Percentiles rank a stretch among this genome's conserved stretches.
Conservation (phyloP, 2,113 vertebrate species). For the Loxodonta africana region DNA sequence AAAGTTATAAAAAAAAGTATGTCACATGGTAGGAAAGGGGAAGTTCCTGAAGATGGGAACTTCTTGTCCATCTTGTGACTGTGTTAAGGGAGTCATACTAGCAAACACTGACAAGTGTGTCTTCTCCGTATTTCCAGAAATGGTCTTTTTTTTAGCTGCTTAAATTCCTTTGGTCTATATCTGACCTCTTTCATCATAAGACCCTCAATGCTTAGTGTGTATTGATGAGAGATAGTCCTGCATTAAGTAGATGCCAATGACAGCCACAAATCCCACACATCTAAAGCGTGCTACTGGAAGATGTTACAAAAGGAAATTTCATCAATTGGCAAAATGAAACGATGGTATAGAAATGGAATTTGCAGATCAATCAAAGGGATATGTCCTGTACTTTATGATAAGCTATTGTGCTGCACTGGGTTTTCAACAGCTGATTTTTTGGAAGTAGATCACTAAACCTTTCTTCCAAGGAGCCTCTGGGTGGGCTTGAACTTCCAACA, state of each 20-base stretch:
- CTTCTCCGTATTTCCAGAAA: background rate
- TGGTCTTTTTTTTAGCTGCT: background rate
- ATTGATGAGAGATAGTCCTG: background rate
- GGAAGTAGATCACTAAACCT: too few relatives aligned
- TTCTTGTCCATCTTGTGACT: background rate
- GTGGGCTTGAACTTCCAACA: too few relatives aligned
- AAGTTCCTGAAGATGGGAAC: background rate
- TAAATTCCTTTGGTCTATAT: background rate
- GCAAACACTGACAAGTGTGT: background rate
- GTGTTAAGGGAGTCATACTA: background rate
- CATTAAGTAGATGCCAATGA: background rate
- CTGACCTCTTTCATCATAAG: background rate
- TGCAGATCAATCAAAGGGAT: background rate
- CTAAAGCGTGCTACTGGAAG: background rate
- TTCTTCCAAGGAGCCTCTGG: too few relatives aligned
- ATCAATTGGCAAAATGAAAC: background rate
- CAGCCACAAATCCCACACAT: background rate
- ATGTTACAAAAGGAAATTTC: background rate
- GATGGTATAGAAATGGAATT: background rate
- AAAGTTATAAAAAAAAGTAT: constrained; percentile 4
- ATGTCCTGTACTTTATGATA: background rate
- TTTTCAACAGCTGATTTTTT: too few relatives aligned
- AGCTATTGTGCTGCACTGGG: too few relatives aligned
- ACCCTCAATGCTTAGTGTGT: background rate
- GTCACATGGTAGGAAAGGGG: background rate